Base-by-base conservation (phyloP, 2,888 invertebrate genomes). In the Cenopis cana region DNA sequence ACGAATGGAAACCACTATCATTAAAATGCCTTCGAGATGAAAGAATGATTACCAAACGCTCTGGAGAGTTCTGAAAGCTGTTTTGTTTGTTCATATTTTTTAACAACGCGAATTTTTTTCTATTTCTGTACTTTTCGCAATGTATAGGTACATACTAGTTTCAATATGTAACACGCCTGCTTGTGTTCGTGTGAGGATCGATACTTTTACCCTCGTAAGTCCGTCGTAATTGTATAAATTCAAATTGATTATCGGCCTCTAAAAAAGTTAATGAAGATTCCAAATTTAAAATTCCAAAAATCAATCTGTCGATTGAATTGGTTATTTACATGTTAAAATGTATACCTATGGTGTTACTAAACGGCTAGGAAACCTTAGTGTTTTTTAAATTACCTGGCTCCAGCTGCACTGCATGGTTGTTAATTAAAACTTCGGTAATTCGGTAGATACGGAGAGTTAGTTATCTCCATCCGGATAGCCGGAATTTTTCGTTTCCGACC, bases 361-460 rank as follows among this genome's bases (percentile, higher is more conserved):
- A n/a, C n/a, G n/a, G n/a, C n/a, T n/a, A n/a, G n/a, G n/a, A n/a
- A n/a, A n/a, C n/a, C n/a, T 24, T 24, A 1, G 4, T 46, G n/a
- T 10, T 29, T 10, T 17, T 24, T 9, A 24, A 24, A 24, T 60
- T 29, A 46, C 3, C 60, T 24, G 46, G 11, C 57, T 38, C 12
- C 20, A 20, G 20, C 8, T 20, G 38, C n/a, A 49, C 36, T 36
- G 14, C 9, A 46, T n/a, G n/a, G 18, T 14, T n/a, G 11, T 54
- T 64, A 54, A 64, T 64, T 64, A 54, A 64, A 64, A 54, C 64
- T 64, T 64, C 54, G 54, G 0, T n/a, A n/a, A n/a, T n/a, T n/a
- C n/a, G n/a, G n/a, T n/a, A n/a, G n/a, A n/a, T n/a, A 64, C 52
- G 20, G 20, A 20, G 62, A 50, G 50, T 36, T 52, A 62, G 61